phyloP scores from a whole-genome alignment of 2,888 invertebrate species.

The Agonopterix arenella region DNA sequence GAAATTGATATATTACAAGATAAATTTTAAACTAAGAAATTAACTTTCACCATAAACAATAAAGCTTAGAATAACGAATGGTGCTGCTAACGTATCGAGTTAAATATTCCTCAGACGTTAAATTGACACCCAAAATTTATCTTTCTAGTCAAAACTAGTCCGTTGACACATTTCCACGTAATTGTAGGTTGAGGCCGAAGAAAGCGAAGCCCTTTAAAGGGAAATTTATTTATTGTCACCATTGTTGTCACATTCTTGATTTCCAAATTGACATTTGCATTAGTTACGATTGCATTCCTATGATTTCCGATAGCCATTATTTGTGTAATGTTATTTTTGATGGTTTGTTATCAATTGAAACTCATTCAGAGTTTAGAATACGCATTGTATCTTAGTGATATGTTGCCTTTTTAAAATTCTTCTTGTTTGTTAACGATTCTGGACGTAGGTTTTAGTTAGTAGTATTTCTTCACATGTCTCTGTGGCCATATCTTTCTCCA shows the following conservation, averaged over 20 bases:
- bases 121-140: conserved; percentile 30
- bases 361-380: conserved; percentile 18
- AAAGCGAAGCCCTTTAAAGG: conserved; percentile 36
- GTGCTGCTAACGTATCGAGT: conserved; percentile 5
- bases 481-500: not conserved
- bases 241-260: conserved; percentile 36
- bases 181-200: conserved; percentile 31
- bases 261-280: conserved; percentile 44
- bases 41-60: conserved; percentile 14
- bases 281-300: conserved; percentile 36
- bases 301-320: conserved; percentile 22
- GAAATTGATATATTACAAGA: too few relatives aligned
- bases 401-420: conserved; percentile 3
- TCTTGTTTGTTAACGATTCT: not conserved
- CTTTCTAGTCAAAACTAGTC: conserved; percentile 25
- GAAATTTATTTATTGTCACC: conserved; percentile 31
- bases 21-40: not conserved
- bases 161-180: conserved; percentile 20
- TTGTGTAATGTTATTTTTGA: conserved; percentile 19
- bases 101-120: conserved; percentile 17
- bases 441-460: not conserved
- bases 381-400: too few relatives aligned
- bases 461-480: not conserved
- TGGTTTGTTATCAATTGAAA: conserved; percentile 28
- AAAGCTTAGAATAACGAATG: not conserved